These are phyloP conservation scores for Aphelinus atriplicis DNA, from an alignment of 1,140 invertebrate species.

Conservation along the genomic window DNA sequence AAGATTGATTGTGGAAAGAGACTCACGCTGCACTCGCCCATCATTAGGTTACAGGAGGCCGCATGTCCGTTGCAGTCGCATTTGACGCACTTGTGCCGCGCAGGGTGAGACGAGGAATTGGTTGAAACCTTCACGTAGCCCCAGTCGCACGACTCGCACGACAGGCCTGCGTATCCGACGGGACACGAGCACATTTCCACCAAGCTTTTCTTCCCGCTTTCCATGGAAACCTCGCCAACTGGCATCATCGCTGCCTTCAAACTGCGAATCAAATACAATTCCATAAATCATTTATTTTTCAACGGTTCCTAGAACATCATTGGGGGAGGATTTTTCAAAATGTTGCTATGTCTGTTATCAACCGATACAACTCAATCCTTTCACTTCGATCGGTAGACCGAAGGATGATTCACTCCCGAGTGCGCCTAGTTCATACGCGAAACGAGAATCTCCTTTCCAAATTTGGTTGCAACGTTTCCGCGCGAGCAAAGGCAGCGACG, in stretches of 20 bases:
- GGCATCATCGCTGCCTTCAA: conserved; percentile 49
- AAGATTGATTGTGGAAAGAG: no score
- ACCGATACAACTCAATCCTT: background rate
- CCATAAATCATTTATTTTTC: background rate
- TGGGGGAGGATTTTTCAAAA: no score
- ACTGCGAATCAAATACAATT: conserved; percentile 45
- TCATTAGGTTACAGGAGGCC: conserved; percentile 80
- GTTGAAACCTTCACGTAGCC: conserved; percentile 82
- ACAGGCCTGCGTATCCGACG: conserved; percentile 76
- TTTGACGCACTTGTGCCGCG: conserved; percentile 77
- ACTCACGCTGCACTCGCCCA: conserved; percentile 81
- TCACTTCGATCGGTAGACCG: background rate
- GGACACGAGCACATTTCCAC: conserved; percentile 77
- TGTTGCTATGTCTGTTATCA: no score
- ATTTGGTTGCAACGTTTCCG: no score
- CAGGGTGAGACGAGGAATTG: conserved; percentile 66
- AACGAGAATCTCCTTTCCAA: no score
- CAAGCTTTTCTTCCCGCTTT: conserved; percentile 52
- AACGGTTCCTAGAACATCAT: background rate
- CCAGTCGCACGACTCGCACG: conserved; percentile 86
- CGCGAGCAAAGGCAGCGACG: no score
- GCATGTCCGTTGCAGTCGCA: conserved; percentile 93
- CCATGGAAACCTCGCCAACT: conserved; percentile 48
- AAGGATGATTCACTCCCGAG: no score
- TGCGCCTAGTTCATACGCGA: no score